A percentile compares a stretch with the other conserved stretches of the same genome.
phyloP scores from a whole-genome alignment of 2,888 invertebrate genomes.

The Halocaridina rubra region DNA sequence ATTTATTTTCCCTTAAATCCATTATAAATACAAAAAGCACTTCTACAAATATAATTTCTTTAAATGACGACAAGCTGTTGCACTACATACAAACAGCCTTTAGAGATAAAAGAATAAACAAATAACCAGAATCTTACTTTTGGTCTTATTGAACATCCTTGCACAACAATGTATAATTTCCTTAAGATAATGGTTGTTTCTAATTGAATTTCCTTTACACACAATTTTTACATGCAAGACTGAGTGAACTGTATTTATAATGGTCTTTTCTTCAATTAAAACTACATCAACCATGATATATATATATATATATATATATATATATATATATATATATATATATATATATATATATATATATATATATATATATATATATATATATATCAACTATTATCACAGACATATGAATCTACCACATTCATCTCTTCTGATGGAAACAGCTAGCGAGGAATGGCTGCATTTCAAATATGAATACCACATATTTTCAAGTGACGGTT shows the following conservation, averaged over 20 bases:
- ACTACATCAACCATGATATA: background rate
- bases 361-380: background rate
- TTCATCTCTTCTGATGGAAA: background rate
- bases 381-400: background rate
- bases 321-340: slow-evolving; percentile 10
- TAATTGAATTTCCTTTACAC: background rate
- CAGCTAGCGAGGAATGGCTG: too few species aligned
- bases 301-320: background rate
- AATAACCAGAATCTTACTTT: background rate
- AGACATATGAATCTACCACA: background rate
- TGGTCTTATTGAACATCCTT: background rate
- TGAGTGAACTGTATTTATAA: background rate
- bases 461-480: background rate
- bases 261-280: background rate
- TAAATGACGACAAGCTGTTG: too few species aligned
- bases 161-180: background rate
- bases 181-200: background rate
- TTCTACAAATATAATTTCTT: too few species aligned
- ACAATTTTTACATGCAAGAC: background rate
- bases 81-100: too few species aligned
- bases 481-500: background rate
- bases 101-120: too few species aligned
- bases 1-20: too few species aligned
- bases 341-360: slow-evolving; percentile 16
- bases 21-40: too few species aligned